Base-by-base conservation (phyloP, 2,888 invertebrate genomes). In the Dasypolia templi region DNA sequence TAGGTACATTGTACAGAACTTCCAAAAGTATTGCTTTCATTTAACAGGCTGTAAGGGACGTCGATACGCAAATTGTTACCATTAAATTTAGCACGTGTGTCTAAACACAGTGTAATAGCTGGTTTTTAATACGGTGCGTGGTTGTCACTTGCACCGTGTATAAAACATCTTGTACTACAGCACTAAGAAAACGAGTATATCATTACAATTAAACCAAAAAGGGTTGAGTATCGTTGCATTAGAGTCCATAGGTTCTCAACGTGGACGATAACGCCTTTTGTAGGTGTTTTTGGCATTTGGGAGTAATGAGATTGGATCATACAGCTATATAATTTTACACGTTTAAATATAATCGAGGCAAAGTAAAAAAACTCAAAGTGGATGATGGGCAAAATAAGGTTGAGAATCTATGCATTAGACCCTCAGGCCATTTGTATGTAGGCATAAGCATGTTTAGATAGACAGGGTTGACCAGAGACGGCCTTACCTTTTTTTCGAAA, bases 391-490 rank as follows among this genome's bases (percentile, higher is more conserved):
- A n/a, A 17, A 11, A n/a, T 29, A 35, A 0, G 39, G 77, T 76
- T 76, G 77, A 76, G 62, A 72, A 84, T 75, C 11, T 42, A 53
- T 62, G 53, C 26, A 74, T 26, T 51, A 69, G 39, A 76, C 39
- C 44, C 26, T 55, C 55, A 55, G 19, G 58, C 35, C 61, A 73
- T 71, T 44, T 65, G 26, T 61, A 69, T 46, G 29, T 85, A 81
- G 75, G 49, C 70, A 26, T 82, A 75, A 77, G 75, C 32, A 51
- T 65, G 53, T 62, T 67, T 81, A 85, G 83, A 74, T 42, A 75
- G 81, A 86, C 79, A 87, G 87, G 87, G 87, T 86, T 77, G 69
- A 86, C 86, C 87, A 75, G 56, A 72, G 76, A 76, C 51, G 86
- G 86, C 86, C 87, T 86, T 86, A 86, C 73, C 78, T 75, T 80